These are phyloP conservation scores for Paratilapia polleni DNA, from an alignment of 2,113 vertebrate genomes.

Conservation along the genomic window DNA sequence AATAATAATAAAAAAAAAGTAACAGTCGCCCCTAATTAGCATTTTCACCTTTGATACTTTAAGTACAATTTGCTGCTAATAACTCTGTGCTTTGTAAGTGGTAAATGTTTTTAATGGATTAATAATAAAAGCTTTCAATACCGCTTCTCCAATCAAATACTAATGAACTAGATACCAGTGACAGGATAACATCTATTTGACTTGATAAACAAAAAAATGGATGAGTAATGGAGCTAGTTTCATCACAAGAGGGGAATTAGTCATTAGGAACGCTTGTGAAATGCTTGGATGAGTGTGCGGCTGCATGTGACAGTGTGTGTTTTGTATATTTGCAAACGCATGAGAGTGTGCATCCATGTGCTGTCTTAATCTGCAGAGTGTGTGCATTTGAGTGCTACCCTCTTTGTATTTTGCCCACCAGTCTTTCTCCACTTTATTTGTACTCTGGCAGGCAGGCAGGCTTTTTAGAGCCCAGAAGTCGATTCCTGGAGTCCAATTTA, in stretches of 20 bases:
- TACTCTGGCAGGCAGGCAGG: conserved; percentile 15
- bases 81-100: neutral
- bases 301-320: neutral
- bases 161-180: neutral
- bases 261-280: neutral
- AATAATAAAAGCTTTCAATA: neutral
- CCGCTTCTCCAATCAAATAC: neutral
- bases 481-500: conserved; percentile 55
- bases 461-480: conserved; percentile 18
- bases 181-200: neutral
- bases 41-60: neutral
- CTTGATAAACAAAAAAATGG: neutral
- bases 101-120: neutral
- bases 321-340: rapidly evolving
- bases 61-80: neutral
- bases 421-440: conserved; percentile 27
- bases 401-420: neutral
- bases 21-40: neutral
- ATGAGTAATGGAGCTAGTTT: conserved; percentile 5
- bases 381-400: neutral
- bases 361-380: neutral
- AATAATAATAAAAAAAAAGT: neutral
- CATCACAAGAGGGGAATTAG: neutral
- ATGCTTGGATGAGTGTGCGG: neutral
- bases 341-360: neutral